Base-by-base conservation (phyloP, 2,113 vertebrate species). In the Callospermophilus lateralis region DNA sequence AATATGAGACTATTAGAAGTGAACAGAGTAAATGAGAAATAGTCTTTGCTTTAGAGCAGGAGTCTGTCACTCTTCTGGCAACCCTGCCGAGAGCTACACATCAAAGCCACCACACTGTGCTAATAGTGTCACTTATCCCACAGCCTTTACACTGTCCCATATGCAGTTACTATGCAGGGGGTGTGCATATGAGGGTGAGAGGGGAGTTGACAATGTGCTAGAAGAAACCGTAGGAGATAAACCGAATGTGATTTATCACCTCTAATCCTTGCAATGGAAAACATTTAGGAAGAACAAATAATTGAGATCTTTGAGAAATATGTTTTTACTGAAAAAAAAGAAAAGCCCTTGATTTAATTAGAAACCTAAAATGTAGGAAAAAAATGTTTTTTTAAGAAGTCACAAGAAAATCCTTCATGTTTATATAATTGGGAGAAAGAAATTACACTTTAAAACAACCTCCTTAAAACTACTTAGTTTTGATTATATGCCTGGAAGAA, bases 31-130 rank as follows among this genome's bases (percentile, higher is more conserved):
- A 86, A 96, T 97, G 94, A 96, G 97, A 96, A 97, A 97, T 97
- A 96, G 96, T 97, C 94, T 98, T 95, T 97, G 97, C 96, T 95
- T 98, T 97, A 98, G 70, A 58, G 93, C 78, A 72, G 81, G 95
- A 98, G 97, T 61, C 97, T 98, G 97, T 97, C 98, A 97, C 90
- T 98, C 97, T 97, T 84, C 96, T 98, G 98, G 98, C 96, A 98
- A 93, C 96, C 97, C 98, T 95, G 97, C 93, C 1, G 97, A 97
- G 91, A 96, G 15, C 96, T 92, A 70, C 94, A 92, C 53, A 97
- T 98, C 98, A 98, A 96, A 98, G 96, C 96, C 93, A 97, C 97
- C 98, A 98, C 96, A 96, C 97, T 94, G 96, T 91, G 98, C 92
- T 98, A 97, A 98, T 96, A 95, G 93, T 97, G 89, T 97, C 97